Percentiles rank a stretch among this genome's conserved stretches.
Evolutionary conservation across 2,797 vertebrate species (phyloP).

Genomic region (Serranus cabrilla): DNA sequence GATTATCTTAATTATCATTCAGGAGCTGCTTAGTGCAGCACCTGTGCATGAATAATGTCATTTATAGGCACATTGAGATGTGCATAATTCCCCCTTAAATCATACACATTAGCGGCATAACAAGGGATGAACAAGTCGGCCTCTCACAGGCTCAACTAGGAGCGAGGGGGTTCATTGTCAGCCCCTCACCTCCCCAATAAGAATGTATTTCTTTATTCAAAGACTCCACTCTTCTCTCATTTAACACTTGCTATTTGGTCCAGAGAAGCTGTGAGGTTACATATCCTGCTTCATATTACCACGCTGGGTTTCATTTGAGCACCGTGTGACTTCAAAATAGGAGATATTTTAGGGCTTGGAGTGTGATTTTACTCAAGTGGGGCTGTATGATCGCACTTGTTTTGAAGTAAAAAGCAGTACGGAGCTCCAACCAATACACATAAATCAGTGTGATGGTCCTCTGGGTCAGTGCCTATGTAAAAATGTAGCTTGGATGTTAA

Average conservation of each 20-base stretch:
- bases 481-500: slow-evolving; percentile 9
- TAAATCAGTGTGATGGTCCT: not conserved
- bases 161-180: slow-evolving; percentile 74
- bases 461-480: not conserved
- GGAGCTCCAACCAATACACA: not conserved
- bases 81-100: slow-evolving; percentile 88
- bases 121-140: slow-evolving; percentile 85
- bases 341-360: slow-evolving; percentile 46
- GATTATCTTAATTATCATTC: slow-evolving; percentile 92
- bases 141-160: slow-evolving; percentile 70
- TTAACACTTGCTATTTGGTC: slow-evolving; percentile 73
- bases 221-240: slow-evolving; percentile 73
- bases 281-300: slow-evolving; percentile 67
- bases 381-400: slow-evolving; percentile 31
- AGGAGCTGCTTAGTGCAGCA: slow-evolving; percentile 88
- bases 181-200: slow-evolving; percentile 75
- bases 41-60: slow-evolving; percentile 91
- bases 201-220: slow-evolving; percentile 78
- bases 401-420: slow-evolving; percentile 39
- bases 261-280: slow-evolving; percentile 73
- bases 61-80: slow-evolving; percentile 88
- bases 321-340: slow-evolving; percentile 52
- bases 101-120: slow-evolving; percentile 86
- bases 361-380: slow-evolving; percentile 32
- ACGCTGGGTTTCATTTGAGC: slow-evolving; percentile 56